Evolutionary conservation across 2,113 vertebrate genomes (phyloP).

Genomic region (Stigmatopora argus): DNA sequence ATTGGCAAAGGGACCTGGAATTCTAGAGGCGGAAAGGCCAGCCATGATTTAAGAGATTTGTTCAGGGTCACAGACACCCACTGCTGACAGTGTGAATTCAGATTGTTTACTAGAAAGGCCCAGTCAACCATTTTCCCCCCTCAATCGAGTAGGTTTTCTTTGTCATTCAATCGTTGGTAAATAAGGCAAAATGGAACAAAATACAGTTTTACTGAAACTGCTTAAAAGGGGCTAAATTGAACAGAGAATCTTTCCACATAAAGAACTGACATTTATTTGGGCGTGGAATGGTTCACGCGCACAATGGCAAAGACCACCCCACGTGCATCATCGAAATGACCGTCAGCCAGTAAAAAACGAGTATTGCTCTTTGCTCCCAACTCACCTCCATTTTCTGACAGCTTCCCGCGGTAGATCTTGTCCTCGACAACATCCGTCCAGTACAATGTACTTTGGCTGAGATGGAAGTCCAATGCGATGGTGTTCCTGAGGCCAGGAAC

Average conservation of each 20-base stretch:
- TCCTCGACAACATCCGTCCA: slow-evolving; percentile 98
- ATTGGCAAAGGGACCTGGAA: slow-evolving; percentile 53
- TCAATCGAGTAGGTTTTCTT: neutral
- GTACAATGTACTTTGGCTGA: slow-evolving; percentile 90
- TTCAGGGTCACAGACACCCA: slow-evolving; percentile 47
- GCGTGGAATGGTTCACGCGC: no score
- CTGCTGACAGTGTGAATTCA: slow-evolving; percentile 28
- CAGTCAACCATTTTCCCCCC: slow-evolving; percentile 1
- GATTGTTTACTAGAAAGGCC: neutral
- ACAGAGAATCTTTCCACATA: no score
- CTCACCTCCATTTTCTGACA: slow-evolving; percentile 89
- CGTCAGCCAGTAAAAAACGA: no score
- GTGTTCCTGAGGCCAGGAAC: slow-evolving; percentile 94
- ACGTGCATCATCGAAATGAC: no score
- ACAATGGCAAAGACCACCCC: no score
- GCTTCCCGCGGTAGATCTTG: slow-evolving; percentile 94
- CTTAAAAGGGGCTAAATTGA: no score
- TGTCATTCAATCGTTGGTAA: neutral
- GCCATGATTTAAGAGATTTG: slow-evolving; percentile 44
- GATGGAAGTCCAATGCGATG: slow-evolving; percentile 94
- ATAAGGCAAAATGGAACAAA: neutral
- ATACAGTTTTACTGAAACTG: no score
- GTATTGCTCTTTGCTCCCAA: neutral
- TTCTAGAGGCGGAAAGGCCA: slow-evolving; percentile 45
- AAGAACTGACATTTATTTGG: no score